These are phyloP conservation scores for Calliopum simillimum DNA, from an alignment of 2,888 invertebrate species.

Conservation along the genomic window DNA sequence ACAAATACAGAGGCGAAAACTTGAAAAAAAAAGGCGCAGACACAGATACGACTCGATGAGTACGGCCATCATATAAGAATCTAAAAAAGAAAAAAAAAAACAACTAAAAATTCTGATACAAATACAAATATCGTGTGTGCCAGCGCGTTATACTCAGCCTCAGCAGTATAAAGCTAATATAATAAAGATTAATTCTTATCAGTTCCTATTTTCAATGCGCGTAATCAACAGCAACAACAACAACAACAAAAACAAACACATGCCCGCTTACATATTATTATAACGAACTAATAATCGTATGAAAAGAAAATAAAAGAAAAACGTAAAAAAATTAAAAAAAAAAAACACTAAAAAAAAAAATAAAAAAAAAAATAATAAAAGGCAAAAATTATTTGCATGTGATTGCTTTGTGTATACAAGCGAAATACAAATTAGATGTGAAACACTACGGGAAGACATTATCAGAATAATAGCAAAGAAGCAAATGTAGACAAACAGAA, in stretches of 20 bases:
- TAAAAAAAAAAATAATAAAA: slow-evolving; percentile 2
- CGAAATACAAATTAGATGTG: slow-evolving; percentile 7
- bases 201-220: slow-evolving; percentile 38
- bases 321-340: background rate
- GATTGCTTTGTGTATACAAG: slow-evolving; percentile 14
- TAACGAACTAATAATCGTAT: slow-evolving; percentile 19
- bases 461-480: background rate
- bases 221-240: slow-evolving; percentile 23
- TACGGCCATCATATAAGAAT: too few relatives aligned
- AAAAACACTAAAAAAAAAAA: background rate
- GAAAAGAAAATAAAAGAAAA: background rate
- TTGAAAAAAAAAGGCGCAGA: too few relatives aligned
- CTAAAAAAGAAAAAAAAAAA: too few relatives aligned
- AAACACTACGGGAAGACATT: background rate
- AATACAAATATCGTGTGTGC: too few relatives aligned
- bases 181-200: slow-evolving; percentile 61
- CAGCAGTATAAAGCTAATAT: slow-evolving; percentile 42
- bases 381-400: slow-evolving; percentile 6
- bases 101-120: too few relatives aligned
- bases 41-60: too few relatives aligned
- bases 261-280: slow-evolving; percentile 26
- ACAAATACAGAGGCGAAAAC: too few relatives aligned
- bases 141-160: too few relatives aligned
- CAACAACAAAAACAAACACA: slow-evolving; percentile 28
- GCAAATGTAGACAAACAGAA: background rate